phyloP scores from a whole-genome alignment of 2,113 vertebrate genomes.

The Chitala chitala region DNA sequence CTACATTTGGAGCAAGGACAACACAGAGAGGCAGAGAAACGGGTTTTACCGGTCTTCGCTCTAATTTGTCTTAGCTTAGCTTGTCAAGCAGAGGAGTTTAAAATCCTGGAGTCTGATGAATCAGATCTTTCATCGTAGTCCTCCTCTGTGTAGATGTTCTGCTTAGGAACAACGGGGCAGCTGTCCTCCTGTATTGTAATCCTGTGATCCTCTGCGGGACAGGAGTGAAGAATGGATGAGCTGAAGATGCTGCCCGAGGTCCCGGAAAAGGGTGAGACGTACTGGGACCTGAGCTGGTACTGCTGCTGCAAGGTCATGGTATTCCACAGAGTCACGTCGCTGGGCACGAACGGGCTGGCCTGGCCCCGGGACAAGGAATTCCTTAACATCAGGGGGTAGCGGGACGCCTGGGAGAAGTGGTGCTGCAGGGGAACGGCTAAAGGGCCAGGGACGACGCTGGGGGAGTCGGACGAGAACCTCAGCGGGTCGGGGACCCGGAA shows the following conservation, averaged over 20 bases:
- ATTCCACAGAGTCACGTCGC: conserved; percentile 92
- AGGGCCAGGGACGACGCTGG: conserved; percentile 69
- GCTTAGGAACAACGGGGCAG: conserved; percentile 78
- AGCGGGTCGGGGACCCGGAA: conserved; percentile 90
- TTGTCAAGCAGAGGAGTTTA: conserved; percentile 79
- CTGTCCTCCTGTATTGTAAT: conserved; percentile 76
- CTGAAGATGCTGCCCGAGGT: conserved; percentile 71
- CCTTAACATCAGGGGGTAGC: conserved; percentile 88
- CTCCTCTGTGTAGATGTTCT: conserved; percentile 83
- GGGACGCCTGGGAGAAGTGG: conserved; percentile 84
- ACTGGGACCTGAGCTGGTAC: conserved; percentile 92
- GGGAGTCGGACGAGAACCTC: conserved; percentile 78
- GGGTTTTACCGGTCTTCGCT: conserved; percentile 32
- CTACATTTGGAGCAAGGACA: conserved; percentile 23
- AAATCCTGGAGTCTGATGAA: conserved; percentile 87
- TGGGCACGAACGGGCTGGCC: conserved; percentile 80
- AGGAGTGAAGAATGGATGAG: conserved; percentile 69
- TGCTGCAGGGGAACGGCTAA: conserved; percentile 81
- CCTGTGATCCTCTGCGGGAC: conserved; percentile 74
- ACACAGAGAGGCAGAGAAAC: neutral
- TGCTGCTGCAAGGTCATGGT: conserved; percentile 96
- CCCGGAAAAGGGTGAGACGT: conserved; percentile 82
- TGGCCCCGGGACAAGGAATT: conserved; percentile 84
- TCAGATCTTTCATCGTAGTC: conserved; percentile 93
- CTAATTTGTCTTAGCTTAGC: neutral